Evolutionary conservation across 2,113 vertebrate genomes (phyloP), one percentile per base, ranked within the genome.

Genomic region (Leptodactylus fuscus): DNA sequence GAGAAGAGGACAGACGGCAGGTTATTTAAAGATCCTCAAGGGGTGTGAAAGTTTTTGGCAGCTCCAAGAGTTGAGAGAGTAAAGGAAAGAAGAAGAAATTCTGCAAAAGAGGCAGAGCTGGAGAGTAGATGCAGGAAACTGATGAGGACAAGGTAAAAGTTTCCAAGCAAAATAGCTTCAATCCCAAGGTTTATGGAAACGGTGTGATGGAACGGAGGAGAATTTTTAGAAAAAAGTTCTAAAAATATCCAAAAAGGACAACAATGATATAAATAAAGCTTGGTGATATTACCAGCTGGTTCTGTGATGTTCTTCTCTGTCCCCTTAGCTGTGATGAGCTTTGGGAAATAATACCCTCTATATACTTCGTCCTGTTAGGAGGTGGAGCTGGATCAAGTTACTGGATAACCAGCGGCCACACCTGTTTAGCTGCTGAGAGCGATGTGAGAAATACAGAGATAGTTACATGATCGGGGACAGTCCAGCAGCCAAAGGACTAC

Each of bases 341-440:
- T 49, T 49, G 1, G 71, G 71, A 48, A 60, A 58, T 16, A 79
- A 79, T 41, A 22, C 51, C 76, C 48, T 77, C 76, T 79, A 41
- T 79, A 79, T 79, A 79, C 22, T 34, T 79, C 49, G 1, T 34
- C 9, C 53, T 60, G 9, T 6, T 34, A n/a, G 51, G 36, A 7
- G 76, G 76, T 60, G 76, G 36, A 60, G 5, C 22, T 4, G 32
- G 76, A 78, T 79, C 76, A 24, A 6, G 34, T 79, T 79, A 79
- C 76, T 55, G 18, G 32, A 69, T 18, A 18, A 18, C 27, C 22
- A 4, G 24, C 46, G 15, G 29, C 76, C 76, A 79, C 76, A 60
- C 76, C 76, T 79, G 76, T 60, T 49, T 41, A 58, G 76, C 24
- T 38, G 49, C n/a, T 20, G 13, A 12, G 12, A 6, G 62, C 18